Percentiles rank a stretch among this genome's conserved stretches.
These are phyloP conservation scores for Manis crassicaudata DNA, from an alignment of 2,797 vertebrate species.

Conservation along the genomic window DNA sequence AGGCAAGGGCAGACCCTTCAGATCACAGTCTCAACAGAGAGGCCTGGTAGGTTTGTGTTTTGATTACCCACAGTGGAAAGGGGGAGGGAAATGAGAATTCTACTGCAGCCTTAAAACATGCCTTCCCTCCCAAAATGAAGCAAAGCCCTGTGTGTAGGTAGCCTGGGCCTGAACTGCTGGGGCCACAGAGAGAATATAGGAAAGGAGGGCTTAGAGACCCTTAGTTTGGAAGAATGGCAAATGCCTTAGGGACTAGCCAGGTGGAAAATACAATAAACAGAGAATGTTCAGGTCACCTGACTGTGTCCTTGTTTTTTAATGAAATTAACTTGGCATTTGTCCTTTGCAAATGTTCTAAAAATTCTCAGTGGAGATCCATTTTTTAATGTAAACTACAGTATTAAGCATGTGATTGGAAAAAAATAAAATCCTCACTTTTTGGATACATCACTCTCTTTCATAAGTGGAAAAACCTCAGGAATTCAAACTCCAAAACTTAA, in stretches of 20 bases:
- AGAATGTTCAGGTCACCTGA: not conserved
- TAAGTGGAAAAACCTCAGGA: not conserved
- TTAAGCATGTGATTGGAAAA: not conserved
- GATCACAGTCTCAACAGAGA: not conserved
- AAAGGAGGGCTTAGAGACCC: not conserved
- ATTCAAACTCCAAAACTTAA: not conserved
- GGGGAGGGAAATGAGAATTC: not conserved
- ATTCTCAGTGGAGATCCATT: not conserved
- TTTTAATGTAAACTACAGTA: conserved; percentile 35
- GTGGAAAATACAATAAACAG: conserved; percentile 18
- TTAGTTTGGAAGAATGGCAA: not conserved
- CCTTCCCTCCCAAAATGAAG: not conserved
- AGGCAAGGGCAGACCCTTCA: not conserved
- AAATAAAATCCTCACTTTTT: not conserved
- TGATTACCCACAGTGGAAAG: not conserved
- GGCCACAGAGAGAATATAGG: not conserved
- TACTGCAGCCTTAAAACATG: not conserved
- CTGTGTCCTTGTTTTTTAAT: conserved; percentile 38
- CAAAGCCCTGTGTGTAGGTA: not conserved
- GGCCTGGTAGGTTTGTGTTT: not conserved
- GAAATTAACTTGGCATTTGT: conserved; percentile 55
- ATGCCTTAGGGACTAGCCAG: not conserved
- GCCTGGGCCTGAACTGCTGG: not conserved
- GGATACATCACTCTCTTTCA: not conserved
- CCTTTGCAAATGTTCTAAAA: conserved; percentile 39